Base-by-base conservation (phyloP, 2,888 invertebrate genomes). In the Melinopterus prodromus region DNA sequence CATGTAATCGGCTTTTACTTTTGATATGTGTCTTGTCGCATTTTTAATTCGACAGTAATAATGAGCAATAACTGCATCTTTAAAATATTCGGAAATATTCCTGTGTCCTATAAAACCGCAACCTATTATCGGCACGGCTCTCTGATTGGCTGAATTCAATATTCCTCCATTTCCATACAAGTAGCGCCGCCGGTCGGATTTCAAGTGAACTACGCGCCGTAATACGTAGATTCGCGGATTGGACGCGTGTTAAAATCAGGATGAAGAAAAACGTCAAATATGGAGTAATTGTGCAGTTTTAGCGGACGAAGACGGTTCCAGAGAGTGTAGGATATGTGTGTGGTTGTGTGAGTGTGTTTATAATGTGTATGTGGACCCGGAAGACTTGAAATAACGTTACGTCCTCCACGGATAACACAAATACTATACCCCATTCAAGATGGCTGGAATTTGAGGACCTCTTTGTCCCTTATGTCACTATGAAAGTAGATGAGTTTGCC, bases 371-470 rank as follows among this genome's bases (percentile, higher is more conserved):
- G 77, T 78, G 71, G 71, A 36, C 35, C 36, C 74, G 12, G 71
- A 71, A 71, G n/a, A 74, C 74, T 53, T 53, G 53, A 53, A 53
- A 53, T 53, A 53, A 53, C 53, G 53, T 53, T 53, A 53, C 53
- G 7, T 53, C 53, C 53, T 2, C 53, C 7, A 53, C 53, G 53
- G 53, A 53, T 53, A 70, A 72, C 75, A 78, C 78, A 76, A 69
- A 78, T 80, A 77, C 79, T 71, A 72, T 77, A 77, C 72, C 82
- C 79, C 83, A 83, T 86, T 86, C 93, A 93, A 93, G 92, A 93
- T 93, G 93, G 93, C 93, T 93, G 93, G 92, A 91, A 92, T 92
- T 92, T 93, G 92, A 93, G 91, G 92, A 91, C 91, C 90, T 92
- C 92, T 92, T 92, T 92, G 92, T 92, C 91, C 89, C 91, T 91